A percentile compares a stretch with the other conserved stretches of the same genome.
Evolutionary conservation across 2,888 invertebrate genomes (phyloP).

Genomic region (Sesia bembeciformis): DNA sequence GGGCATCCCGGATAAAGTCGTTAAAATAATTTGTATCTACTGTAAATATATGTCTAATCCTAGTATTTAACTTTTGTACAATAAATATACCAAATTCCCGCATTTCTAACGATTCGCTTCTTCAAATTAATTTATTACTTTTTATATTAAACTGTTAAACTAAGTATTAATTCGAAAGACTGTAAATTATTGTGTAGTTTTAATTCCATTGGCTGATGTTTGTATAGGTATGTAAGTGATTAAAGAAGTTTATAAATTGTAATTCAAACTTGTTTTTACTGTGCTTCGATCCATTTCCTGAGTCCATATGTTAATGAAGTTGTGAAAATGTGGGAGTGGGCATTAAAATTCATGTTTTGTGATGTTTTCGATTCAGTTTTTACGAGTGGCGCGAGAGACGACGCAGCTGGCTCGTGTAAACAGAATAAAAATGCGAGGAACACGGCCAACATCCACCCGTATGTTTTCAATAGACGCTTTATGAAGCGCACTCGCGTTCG

Average conservation of each 20-base stretch:
- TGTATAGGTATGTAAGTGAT: slow-evolving; percentile 69
- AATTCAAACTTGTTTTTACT: slow-evolving; percentile 14
- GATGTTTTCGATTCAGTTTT: slow-evolving; percentile 56
- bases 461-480: slow-evolving; percentile 30
- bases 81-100: slow-evolving; percentile 71
- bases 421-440: slow-evolving; percentile 54
- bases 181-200: slow-evolving; percentile 71
- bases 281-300: slow-evolving; percentile 9
- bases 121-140: slow-evolving; percentile 62
- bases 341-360: slow-evolving; percentile 49
- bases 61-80: slow-evolving; percentile 62
- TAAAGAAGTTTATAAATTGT: slow-evolving; percentile 65
- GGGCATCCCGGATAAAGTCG: no score
- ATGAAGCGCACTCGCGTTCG: slow-evolving; percentile 10
- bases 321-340: slow-evolving; percentile 29
- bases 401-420: slow-evolving; percentile 57
- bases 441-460: slow-evolving; percentile 25
- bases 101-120: slow-evolving; percentile 65
- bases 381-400: slow-evolving; percentile 44
- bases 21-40: no score
- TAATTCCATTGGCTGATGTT: slow-evolving; percentile 66
- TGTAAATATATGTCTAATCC: no score
- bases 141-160: slow-evolving; percentile 46
- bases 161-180: slow-evolving; percentile 72
- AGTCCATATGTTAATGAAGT: slow-evolving; percentile 19